Percentiles rank a stretch among this genome's conserved stretches.
These are phyloP conservation scores for Leuctra nigra DNA, from an alignment of 2,888 invertebrate species.

Conservation along the genomic window DNA sequence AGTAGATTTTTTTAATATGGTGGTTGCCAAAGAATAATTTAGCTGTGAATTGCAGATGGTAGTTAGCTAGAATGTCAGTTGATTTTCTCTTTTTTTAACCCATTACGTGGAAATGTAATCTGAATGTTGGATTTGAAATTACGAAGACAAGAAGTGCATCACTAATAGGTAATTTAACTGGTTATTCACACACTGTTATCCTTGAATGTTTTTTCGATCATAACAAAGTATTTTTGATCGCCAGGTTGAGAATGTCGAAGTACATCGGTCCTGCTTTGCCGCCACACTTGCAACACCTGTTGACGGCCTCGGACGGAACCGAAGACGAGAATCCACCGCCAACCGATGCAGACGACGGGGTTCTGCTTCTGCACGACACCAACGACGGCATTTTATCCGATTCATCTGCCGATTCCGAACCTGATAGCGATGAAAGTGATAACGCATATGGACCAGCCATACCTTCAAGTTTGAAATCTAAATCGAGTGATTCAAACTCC, in stretches of 20 bases:
- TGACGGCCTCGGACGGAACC: background rate
- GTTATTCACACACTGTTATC: too few relatives aligned
- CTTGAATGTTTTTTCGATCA: too few relatives aligned
- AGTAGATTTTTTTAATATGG: too few relatives aligned
- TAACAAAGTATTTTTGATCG: background rate
- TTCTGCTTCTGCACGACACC: background rate
- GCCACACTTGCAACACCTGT: conserved; percentile 30
- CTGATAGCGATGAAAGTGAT: conserved; percentile 23
- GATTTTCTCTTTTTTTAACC: too few relatives aligned
- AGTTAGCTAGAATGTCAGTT: too few relatives aligned
- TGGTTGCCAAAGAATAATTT: too few relatives aligned
- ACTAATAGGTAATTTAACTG: too few relatives aligned
- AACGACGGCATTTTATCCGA: conserved; percentile 25
- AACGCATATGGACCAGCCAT: conserved; percentile 48
- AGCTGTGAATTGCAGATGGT: too few relatives aligned
- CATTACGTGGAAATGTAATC: too few relatives aligned
- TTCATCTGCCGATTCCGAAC: too few relatives aligned
- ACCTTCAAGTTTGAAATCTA: conserved; percentile 51
- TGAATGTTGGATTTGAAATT: too few relatives aligned
- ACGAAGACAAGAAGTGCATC: too few relatives aligned
- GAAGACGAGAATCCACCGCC: background rate
- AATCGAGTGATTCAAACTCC: background rate
- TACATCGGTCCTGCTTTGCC: conserved; percentile 35
- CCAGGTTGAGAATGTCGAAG: background rate
- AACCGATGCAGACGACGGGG: background rate